Evolutionary conservation across 2,113 vertebrate species (phyloP).

Genomic region (human): DNA sequence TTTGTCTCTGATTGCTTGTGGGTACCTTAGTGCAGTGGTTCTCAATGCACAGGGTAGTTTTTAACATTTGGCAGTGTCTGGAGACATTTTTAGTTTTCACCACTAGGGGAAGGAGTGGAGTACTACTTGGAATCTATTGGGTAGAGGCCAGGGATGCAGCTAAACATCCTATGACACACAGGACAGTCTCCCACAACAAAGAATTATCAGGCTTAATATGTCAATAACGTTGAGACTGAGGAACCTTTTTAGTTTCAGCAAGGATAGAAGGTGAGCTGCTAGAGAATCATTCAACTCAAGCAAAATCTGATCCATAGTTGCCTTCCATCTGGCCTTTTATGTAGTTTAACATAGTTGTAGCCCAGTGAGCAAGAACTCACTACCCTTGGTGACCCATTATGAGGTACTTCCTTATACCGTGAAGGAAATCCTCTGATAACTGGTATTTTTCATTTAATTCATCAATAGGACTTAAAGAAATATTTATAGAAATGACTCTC

Average conservation of each 20-base stretch:
- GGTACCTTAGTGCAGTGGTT: neutral
- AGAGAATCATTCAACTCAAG: neutral
- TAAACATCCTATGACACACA: neutral
- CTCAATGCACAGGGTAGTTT: neutral
- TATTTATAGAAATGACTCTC: neutral
- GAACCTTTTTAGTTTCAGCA: neutral
- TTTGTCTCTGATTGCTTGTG: neutral
- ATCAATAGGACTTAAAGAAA: neutral
- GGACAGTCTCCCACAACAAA: neutral
- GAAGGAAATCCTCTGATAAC: neutral
- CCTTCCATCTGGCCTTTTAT: neutral
- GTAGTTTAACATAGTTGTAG: neutral
- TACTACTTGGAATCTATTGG: neutral
- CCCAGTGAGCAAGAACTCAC: neutral
- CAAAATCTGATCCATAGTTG: neutral
- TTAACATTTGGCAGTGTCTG: neutral
- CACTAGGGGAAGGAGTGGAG: accelerated
- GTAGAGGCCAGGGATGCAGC: neutral
- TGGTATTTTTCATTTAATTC: neutral
- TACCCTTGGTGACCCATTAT: neutral
- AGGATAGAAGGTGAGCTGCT: neutral
- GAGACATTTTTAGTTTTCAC: neutral
- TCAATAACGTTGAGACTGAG: neutral
- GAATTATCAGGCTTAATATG: neutral
- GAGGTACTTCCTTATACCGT: neutral